Base-by-base conservation (phyloP, 2,888 invertebrate genomes). In the Apodemia zela region DNA sequence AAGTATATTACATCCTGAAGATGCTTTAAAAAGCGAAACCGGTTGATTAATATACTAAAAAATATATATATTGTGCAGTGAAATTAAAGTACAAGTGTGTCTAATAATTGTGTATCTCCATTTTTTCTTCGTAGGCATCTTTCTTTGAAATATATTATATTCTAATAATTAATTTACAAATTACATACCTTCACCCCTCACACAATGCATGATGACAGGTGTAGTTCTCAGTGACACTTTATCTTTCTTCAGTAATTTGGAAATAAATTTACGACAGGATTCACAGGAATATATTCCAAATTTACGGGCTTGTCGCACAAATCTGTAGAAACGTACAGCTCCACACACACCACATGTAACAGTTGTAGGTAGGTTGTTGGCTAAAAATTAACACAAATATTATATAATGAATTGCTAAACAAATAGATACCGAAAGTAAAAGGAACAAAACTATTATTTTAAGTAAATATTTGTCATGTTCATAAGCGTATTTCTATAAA, bases 271-370 rank as follows among this genome's bases (percentile, higher is more conserved):
- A 61, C 96, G 93, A 82, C 98, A 98, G 10, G 96, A 95, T 79
- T 96, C 96, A 82, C 98, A 98, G 71, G 96, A 96, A 76, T 95
- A 94, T 67, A 96, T 95, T 38, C 97, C 97, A 81, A 96, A 97
- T 80, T 97, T 97, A 66, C 96, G 93, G 29, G 96, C 95, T 86
- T 96, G 96, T 75, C 95, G 94, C 11, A 96, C 93, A 80, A 96
- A 95, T 76, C 95, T 94, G 82, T 95, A 95, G 79, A 94, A 95
- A 61, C 96, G 93, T 49, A 95, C 94, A 54, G 96, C 95, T 51
- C 95, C 95, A 81, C 97, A 97, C 45, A 97, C 96, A 63, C 95
- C 96, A 83, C 97, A 97, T 47, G 94, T 94, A 29, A 95, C 94
- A 63, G 94, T 94, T 62, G 94, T 94, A 64, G 94, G 93, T 68